Evolutionary conservation across 2,113 vertebrate species (phyloP).

Genomic region (Chunga burmeisteri): DNA sequence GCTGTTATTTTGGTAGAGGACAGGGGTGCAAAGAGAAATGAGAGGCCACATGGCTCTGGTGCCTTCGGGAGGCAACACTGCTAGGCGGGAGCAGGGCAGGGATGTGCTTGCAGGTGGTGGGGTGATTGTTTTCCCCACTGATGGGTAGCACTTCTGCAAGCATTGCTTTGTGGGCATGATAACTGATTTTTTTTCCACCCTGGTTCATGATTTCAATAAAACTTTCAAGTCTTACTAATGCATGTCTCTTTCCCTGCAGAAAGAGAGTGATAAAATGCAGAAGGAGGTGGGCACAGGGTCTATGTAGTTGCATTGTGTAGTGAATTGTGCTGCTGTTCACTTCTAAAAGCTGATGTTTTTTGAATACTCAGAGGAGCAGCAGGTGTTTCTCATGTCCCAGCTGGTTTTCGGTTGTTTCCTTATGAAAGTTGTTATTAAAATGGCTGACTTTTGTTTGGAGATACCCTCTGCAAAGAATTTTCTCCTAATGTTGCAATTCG

Average conservation of each 20-base stretch:
- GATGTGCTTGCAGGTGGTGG: not conserved
- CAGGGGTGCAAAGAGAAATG: fast-evolving
- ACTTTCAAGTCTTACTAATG: not conserved
- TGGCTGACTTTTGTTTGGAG: not conserved
- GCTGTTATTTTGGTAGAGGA: not conserved
- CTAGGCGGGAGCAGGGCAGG: not conserved
- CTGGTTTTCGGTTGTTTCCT: not conserved
- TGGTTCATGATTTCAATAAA: not conserved
- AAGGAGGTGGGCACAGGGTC: not conserved
- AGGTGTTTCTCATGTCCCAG: not conserved
- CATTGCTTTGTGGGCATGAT: not conserved
- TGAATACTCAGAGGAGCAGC: not conserved
- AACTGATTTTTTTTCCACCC: not conserved
- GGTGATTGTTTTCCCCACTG: not conserved
- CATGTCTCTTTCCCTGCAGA: not conserved
- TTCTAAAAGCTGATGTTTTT: not conserved
- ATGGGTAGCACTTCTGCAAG: not conserved
- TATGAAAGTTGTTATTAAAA: not conserved
- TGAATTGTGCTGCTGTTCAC: not conserved
- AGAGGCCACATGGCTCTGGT: fast-evolving
- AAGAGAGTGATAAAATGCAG: not conserved
- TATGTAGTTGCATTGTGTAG: not conserved
- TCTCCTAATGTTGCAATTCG: not conserved
- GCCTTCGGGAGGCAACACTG: not conserved
- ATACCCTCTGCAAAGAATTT: not conserved